phyloP scores from a whole-genome alignment of 2,797 vertebrate genomes.

The Brachyalestes nurse region DNA sequence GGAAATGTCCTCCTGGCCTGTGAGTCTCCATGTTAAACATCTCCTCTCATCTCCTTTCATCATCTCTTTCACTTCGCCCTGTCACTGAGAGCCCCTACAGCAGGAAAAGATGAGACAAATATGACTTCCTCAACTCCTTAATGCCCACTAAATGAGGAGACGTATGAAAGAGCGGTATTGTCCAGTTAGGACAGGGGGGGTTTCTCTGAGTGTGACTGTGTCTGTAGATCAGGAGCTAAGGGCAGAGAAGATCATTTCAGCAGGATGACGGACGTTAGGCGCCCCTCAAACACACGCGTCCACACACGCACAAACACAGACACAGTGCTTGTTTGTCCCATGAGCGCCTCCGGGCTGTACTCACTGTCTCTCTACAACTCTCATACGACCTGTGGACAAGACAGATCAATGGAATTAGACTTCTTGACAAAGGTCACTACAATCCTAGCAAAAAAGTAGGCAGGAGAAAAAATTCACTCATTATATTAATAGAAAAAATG shows the following conservation, averaged over 20 bases:
- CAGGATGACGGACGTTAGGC: slow-evolving; percentile 89
- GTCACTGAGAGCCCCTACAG: slow-evolving; percentile 57
- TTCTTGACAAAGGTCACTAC: slow-evolving; percentile 36
- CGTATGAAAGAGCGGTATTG: slow-evolving; percentile 90
- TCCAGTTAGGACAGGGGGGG: slow-evolving; percentile 80
- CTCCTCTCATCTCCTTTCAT: slow-evolving; percentile 52
- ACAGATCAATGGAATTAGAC: slow-evolving; percentile 34
- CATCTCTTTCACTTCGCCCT: slow-evolving; percentile 57
- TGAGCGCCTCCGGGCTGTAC: slow-evolving; percentile 38
- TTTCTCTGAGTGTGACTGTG: slow-evolving; percentile 56
- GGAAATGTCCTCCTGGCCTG: slow-evolving; percentile 31
- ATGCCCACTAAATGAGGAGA: slow-evolving; percentile 81
- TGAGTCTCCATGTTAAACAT: slow-evolving; percentile 47
- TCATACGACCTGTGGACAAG: slow-evolving; percentile 46
- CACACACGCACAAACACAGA: slow-evolving; percentile 48
- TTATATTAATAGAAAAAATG: background rate
- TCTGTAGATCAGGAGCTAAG: slow-evolving; percentile 79
- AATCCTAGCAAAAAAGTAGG: slow-evolving; percentile 25
- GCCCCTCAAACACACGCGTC: slow-evolving; percentile 66
- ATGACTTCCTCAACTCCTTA: slow-evolving; percentile 89
- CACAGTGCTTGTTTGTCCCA: slow-evolving; percentile 48
- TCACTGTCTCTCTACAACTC: slow-evolving; percentile 40
- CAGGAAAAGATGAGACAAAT: slow-evolving; percentile 74
- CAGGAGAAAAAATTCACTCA: slow-evolving; percentile 2
- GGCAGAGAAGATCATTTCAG: slow-evolving; percentile 90